Percentiles rank a stretch among this genome's conserved stretches.
Evolutionary conservation across 1,140 invertebrate genomes (phyloP).

Genomic region (Sesamia nonagrioides): DNA sequence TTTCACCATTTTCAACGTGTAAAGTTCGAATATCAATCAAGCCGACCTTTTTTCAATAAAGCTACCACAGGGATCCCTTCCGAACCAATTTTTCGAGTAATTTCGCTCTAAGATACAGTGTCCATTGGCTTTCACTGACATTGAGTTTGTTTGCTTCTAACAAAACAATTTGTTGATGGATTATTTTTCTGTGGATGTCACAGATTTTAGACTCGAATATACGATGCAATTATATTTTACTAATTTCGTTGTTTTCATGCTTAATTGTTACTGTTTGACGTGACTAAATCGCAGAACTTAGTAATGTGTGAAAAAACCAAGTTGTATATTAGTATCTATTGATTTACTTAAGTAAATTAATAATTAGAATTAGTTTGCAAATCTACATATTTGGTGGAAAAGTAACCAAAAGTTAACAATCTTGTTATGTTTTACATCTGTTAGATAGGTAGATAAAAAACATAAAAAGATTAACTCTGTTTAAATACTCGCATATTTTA

Average conservation of each 20-base stretch:
- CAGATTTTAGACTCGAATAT: neutral
- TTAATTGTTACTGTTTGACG: neutral
- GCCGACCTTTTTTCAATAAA: slow-evolving; percentile 84
- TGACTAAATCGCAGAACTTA: neutral
- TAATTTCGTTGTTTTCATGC: neutral
- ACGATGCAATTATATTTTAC: neutral
- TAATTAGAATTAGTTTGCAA: too few relatives aligned
- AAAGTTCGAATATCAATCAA: slow-evolving; percentile 85
- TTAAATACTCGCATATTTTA: neutral
- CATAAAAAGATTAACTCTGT: neutral
- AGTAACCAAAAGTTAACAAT: neutral
- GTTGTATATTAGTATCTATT: too few relatives aligned
- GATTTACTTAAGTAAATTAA: too few relatives aligned
- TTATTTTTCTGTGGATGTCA: neutral
- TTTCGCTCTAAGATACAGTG: slow-evolving; percentile 75
- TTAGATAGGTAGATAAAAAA: too few relatives aligned
- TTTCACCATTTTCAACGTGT: slow-evolving; percentile 81
- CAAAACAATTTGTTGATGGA: slow-evolving; percentile 38
- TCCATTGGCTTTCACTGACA: slow-evolving; percentile 64
- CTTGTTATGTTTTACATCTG: neutral
- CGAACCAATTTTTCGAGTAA: slow-evolving; percentile 82
- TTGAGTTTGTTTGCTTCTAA: slow-evolving; percentile 53
- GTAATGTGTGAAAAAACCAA: too few relatives aligned
- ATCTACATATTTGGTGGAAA: neutral
- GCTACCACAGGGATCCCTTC: slow-evolving; percentile 75